phyloP scores from a whole-genome alignment of 2,888 invertebrate genomes.

The Heliconius ethilla region DNA sequence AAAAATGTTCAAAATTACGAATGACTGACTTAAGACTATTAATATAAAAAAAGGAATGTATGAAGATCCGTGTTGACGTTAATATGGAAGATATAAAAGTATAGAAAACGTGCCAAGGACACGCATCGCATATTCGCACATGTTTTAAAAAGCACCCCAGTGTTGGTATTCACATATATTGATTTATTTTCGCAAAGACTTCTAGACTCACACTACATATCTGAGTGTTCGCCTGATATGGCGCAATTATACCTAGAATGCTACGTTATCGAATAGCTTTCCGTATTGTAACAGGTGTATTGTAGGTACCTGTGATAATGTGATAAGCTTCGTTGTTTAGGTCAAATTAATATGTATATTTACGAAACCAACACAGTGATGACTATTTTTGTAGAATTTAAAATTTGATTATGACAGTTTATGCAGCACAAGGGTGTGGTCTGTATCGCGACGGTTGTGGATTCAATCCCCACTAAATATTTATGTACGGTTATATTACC shows the following conservation, averaged over 20 bases:
- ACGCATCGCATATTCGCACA: conserved; percentile 13
- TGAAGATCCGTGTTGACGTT: conserved; percentile 5
- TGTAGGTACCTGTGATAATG: conserved; percentile 15
- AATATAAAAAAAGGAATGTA: background rate
- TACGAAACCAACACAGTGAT: background rate
- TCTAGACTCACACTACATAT: conserved; percentile 13
- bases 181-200: background rate
- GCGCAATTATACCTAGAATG: conserved; percentile 17
- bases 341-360: background rate
- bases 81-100: conserved; percentile 9
- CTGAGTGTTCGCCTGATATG: conserved; percentile 22
- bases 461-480: no score
- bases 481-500: no score
- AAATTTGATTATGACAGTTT: background rate
- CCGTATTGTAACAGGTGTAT: background rate
- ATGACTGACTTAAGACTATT: no score
- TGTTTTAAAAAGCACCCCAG: conserved; percentile 11
- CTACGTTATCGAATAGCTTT: conserved; percentile 24
- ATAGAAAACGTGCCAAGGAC: conserved; percentile 22
- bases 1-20: background rate
- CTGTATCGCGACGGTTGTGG: no score
- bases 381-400: background rate
- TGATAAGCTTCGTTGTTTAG: background rate
- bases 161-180: background rate
- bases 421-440: no score